A percentile compares a stretch with the other conserved stretches of the same genome.
Conservation (phyloP, 2,797 vertebrate genomes). For the Macroramphosus scolopax region DNA sequence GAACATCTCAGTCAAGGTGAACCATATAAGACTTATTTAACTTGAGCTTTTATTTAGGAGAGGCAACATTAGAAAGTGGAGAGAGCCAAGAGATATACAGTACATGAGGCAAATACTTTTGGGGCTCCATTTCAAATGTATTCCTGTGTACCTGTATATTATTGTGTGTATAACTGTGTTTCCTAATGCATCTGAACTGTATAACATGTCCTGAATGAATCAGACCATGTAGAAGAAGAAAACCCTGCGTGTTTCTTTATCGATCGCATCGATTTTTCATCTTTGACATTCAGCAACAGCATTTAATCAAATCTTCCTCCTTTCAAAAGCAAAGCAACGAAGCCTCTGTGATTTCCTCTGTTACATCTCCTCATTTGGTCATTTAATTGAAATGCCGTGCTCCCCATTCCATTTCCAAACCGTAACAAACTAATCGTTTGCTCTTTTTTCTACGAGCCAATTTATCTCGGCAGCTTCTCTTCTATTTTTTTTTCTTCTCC, state of each 20-base stretch:
- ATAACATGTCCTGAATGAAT: neutral
- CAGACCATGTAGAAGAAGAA: neutral
- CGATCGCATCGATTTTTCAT: slow-evolving; percentile 30
- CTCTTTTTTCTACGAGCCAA: slow-evolving; percentile 38
- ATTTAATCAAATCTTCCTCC: slow-evolving; percentile 31
- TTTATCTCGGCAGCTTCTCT: slow-evolving; percentile 36
- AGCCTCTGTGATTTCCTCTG: slow-evolving; percentile 26
- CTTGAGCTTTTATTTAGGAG: too few species aligned
- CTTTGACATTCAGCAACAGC: slow-evolving; percentile 39
- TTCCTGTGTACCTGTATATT: too few species aligned
- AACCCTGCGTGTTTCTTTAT: neutral
- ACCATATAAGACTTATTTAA: too few species aligned
- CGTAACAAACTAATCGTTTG: slow-evolving; percentile 52
- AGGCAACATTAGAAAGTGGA: too few species aligned
- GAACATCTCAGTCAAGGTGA: too few species aligned
- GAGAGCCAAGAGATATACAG: too few species aligned
- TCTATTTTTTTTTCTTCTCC: slow-evolving; percentile 26
- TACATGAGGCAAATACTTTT: too few species aligned
- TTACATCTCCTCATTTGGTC: slow-evolving; percentile 43
- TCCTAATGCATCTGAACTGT: neutral
- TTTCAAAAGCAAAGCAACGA: slow-evolving; percentile 36
- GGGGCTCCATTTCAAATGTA: too few species aligned
- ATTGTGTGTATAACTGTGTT: neutral
- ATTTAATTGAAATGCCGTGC: slow-evolving; percentile 44
- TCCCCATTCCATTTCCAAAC: slow-evolving; percentile 39